Evolutionary conservation across 2,888 invertebrate species (phyloP).

Genomic region (Embidobia sp.): DNA sequence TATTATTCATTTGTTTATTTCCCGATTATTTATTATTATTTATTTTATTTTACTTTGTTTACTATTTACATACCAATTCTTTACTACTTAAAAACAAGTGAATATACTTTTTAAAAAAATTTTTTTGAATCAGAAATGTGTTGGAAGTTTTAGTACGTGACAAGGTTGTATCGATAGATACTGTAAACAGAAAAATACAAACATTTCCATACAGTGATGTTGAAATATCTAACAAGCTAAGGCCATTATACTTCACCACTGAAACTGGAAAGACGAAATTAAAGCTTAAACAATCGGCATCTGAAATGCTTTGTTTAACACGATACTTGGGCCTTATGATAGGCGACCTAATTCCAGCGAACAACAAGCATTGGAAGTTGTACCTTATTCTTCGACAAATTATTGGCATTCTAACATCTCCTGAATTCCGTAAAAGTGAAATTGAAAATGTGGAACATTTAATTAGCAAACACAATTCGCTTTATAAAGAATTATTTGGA

Average conservation of each 20-base stretch:
- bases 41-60: too few species aligned
- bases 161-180: slow-evolving; percentile 14
- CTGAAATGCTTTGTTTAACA: background rate
- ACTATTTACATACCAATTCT: too few species aligned
- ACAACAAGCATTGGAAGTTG: slow-evolving; percentile 22
- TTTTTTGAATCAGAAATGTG: too few species aligned
- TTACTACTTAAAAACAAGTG: too few species aligned
- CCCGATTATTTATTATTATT: too few species aligned
- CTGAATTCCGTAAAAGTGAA: background rate
- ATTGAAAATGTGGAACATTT: background rate
- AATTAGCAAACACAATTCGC: slow-evolving; percentile 25
- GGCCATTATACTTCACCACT: slow-evolving; percentile 27
- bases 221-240: slow-evolving; percentile 32
- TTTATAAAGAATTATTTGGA: slow-evolving; percentile 35
- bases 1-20: too few species aligned
- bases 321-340: slow-evolving; percentile 42
- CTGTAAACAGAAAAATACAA: slow-evolving; percentile 34
- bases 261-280: slow-evolving; percentile 31
- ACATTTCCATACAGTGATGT: slow-evolving; percentile 19
- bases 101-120: too few species aligned
- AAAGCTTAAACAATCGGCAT: slow-evolving; percentile 22
- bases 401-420: slow-evolving; percentile 1
- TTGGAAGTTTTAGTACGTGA: slow-evolving; percentile 32
- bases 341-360: slow-evolving; percentile 22
- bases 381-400: background rate